Evolutionary conservation across 2,888 invertebrate genomes (phyloP).

Genomic region (Trichogramma dendrolimi): DNA sequence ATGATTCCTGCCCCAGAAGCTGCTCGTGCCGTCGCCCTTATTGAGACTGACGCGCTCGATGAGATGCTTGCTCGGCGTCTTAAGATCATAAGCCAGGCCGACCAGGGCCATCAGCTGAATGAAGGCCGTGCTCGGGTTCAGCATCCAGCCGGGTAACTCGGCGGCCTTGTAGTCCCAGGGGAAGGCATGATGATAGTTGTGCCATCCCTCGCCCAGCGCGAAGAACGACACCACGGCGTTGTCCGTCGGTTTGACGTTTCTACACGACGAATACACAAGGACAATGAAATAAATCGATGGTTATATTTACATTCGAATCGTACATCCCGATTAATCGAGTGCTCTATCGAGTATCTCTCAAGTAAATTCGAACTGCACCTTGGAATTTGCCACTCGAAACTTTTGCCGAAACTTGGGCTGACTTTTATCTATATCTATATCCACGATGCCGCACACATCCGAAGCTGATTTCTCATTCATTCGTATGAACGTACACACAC

Average conservation of each 20-base stretch:
- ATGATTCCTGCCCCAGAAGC: conserved; percentile 39
- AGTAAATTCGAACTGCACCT: too few relatives aligned
- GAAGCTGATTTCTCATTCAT: not conserved
- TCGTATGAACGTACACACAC: not conserved
- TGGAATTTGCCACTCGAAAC: too few relatives aligned
- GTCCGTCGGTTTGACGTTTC: conserved; percentile 51
- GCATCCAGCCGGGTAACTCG: conserved; percentile 41
- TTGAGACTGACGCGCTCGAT: conserved; percentile 36
- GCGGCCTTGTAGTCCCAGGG: conserved; percentile 54
- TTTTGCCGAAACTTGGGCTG: too few relatives aligned
- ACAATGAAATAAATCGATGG: not conserved
- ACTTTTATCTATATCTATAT: too few relatives aligned
- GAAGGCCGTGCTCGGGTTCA: conserved; percentile 43
- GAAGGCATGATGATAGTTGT: conserved; percentile 65
- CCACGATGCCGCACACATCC: too few relatives aligned
- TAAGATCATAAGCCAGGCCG: conserved; percentile 47
- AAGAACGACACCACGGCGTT: conserved; percentile 54
- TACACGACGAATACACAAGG: conserved; percentile 27
- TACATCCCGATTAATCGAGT: too few relatives aligned
- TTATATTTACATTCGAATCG: too few relatives aligned
- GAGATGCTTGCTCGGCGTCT: conserved; percentile 38
- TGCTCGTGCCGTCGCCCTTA: conserved; percentile 45
- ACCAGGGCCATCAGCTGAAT: conserved; percentile 44
- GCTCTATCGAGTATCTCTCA: too few relatives aligned
- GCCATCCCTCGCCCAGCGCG: conserved; percentile 58